Evolutionary conservation across 2,797 vertebrate genomes (phyloP).

Genomic region (Galago senegalensis): DNA sequence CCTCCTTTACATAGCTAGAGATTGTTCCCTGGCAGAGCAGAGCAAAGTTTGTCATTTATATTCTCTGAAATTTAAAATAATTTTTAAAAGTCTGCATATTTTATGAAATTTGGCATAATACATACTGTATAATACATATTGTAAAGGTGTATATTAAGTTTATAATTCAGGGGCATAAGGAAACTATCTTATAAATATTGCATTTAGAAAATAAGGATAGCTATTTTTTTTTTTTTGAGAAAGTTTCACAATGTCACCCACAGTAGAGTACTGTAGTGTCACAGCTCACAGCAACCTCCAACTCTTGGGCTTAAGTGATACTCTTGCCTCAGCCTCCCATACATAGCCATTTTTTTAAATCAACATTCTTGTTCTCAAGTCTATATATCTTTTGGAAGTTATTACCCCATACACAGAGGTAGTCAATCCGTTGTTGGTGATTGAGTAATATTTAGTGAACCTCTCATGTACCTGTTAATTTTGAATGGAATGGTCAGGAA

Average conservation of each 20-base stretch:
- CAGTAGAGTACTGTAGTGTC: too few relatives aligned
- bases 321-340: too few relatives aligned
- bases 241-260: too few relatives aligned
- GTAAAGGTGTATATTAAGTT: not conserved
- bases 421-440: not conserved
- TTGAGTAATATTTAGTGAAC: not conserved
- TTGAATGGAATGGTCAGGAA: not conserved
- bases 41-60: not conserved
- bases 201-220: not conserved
- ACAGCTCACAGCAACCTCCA: too few relatives aligned
- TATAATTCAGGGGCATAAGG: not conserved
- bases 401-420: not conserved
- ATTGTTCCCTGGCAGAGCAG: not conserved
- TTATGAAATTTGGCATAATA: not conserved
- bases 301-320: too few relatives aligned
- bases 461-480: not conserved
- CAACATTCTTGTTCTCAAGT: not conserved
- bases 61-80: not conserved
- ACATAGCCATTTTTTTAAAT: not conserved
- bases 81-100: not conserved
- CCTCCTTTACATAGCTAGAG: not conserved
- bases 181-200: not conserved
- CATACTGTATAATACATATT: not conserved
- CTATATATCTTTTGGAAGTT: not conserved
- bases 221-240: not conserved